Conservation (phyloP, 2,888 invertebrate genomes). For the Hybos culiciformis region DNA sequence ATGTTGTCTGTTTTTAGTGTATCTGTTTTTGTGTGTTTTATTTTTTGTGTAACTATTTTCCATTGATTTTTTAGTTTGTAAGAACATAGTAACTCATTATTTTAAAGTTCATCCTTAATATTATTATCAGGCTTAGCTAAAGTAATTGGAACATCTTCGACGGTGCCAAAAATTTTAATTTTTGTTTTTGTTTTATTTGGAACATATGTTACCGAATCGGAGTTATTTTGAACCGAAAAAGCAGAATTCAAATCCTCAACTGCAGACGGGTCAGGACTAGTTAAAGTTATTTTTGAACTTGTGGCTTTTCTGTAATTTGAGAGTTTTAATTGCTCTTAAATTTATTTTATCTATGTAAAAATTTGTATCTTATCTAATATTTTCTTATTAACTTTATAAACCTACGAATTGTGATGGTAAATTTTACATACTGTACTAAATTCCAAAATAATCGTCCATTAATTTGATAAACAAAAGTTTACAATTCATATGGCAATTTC, state of each 20-base stretch:
- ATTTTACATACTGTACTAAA: neutral
- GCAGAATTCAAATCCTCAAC: slow-evolving; percentile 20
- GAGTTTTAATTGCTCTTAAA: slow-evolving; percentile 10
- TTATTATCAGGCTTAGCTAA: neutral
- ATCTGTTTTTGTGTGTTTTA: neutral
- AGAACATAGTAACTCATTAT: neutral
- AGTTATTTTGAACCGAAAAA: slow-evolving; percentile 27
- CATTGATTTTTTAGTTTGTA: neutral
- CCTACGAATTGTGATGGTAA: neutral
- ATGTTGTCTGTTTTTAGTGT: neutral
- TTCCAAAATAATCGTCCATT: neutral
- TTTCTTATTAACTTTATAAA: neutral
- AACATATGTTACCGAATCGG: slow-evolving; percentile 31
- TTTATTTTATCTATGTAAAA: neutral
- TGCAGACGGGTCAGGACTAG: slow-evolving; percentile 41
- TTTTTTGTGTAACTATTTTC: neutral
- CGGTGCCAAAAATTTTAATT: slow-evolving; percentile 28
- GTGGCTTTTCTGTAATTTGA: slow-evolving; percentile 26
- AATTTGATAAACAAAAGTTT: neutral
- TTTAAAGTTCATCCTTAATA: slow-evolving; percentile 1
- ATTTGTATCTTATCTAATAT: neutral
- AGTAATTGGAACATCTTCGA: slow-evolving; percentile 27
- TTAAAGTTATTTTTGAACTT: slow-evolving; percentile 40
- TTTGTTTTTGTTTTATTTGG: slow-evolving; percentile 41
- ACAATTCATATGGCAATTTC: too few relatives aligned